Evolutionary conservation across 2,113 vertebrate genomes (phyloP).

Genomic region (Macrotis lagotis): DNA sequence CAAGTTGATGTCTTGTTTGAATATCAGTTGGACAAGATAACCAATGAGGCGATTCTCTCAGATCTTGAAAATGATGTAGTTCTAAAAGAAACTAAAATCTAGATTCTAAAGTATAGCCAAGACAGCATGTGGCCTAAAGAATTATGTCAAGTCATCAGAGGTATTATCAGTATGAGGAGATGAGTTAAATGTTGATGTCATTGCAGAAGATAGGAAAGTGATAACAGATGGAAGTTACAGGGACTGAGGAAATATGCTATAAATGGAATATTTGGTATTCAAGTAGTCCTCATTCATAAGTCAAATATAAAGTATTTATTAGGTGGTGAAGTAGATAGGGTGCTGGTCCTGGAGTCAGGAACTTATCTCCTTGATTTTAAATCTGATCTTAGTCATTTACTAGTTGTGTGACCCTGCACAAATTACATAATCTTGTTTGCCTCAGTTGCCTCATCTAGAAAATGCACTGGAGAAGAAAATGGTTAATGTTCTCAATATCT

Average conservation of each 20-base stretch:
- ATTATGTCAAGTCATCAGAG: background rate
- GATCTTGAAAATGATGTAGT: background rate
- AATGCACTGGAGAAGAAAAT: background rate
- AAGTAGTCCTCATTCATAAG: background rate
- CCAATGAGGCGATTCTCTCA: background rate
- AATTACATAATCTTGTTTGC: background rate
- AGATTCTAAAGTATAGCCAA: background rate
- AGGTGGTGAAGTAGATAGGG: background rate
- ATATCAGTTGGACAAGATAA: background rate
- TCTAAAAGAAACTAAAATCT: background rate
- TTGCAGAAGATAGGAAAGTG: background rate
- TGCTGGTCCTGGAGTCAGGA: background rate
- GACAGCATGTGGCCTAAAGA: background rate
- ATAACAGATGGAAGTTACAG: background rate
- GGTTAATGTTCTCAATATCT: background rate
- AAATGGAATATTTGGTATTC: background rate
- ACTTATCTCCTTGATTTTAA: background rate
- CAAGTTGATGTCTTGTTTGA: background rate
- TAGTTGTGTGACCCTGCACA: background rate
- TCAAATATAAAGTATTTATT: background rate
- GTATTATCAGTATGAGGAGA: background rate
- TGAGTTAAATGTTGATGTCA: background rate
- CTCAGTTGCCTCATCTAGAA: background rate
- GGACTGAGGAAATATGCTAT: background rate
- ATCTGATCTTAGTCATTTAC: background rate